Conservation (phyloP, 2,797 vertebrate species). For the Epinephelus awoara region DNA sequence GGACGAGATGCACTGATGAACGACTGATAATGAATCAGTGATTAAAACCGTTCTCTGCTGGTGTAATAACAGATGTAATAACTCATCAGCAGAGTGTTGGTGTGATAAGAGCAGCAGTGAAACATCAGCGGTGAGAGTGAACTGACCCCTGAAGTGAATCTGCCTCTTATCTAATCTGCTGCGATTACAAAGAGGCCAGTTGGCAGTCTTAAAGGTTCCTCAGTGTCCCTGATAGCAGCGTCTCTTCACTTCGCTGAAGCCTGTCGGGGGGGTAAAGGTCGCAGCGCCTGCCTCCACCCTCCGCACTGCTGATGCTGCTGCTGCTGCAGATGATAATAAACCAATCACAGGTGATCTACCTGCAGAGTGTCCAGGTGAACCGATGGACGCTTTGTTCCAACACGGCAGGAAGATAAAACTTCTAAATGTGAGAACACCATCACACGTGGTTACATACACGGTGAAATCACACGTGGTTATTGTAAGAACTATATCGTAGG, state of each 20-base stretch:
- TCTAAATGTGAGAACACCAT: neutral
- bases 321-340: constrained; percentile 44
- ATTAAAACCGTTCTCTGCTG: too few relatives aligned
- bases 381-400: constrained; percentile 31
- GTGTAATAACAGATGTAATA: too few relatives aligned
- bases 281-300: neutral
- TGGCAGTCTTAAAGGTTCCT: constrained; percentile 77
- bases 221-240: constrained; percentile 73
- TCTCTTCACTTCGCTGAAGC: constrained; percentile 55
- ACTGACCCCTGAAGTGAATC: neutral
- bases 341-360: constrained; percentile 54
- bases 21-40: too few relatives aligned
- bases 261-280: constrained; percentile 41
- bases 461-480: too few relatives aligned
- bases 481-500: too few relatives aligned
- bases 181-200: constrained; percentile 62
- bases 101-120: too few relatives aligned
- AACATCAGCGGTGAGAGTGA: too few relatives aligned
- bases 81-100: too few relatives aligned
- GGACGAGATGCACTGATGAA: too few relatives aligned
- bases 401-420: constrained; percentile 44
- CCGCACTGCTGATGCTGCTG: constrained; percentile 35
- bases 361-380: constrained; percentile 22
- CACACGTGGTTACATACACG: neutral
- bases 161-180: constrained; percentile 77